Conservation (phyloP, 2,113 vertebrate genomes). For the Hippolais icterina region DNA sequence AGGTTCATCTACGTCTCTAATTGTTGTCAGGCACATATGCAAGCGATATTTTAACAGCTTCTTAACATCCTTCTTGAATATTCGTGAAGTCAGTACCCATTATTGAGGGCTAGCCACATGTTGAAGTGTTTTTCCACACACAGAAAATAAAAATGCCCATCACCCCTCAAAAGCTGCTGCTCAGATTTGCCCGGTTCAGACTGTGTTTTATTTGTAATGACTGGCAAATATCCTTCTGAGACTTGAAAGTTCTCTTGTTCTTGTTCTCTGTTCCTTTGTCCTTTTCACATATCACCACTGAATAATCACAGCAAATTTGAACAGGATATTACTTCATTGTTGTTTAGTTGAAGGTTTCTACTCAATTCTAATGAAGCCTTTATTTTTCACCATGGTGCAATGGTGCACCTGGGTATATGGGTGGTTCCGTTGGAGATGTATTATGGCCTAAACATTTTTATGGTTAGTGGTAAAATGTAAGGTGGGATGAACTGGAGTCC, state of each 20-base stretch:
- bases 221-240: neutral
- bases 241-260: neutral
- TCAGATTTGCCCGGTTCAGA: neutral
- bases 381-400: neutral
- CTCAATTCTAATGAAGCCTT: neutral
- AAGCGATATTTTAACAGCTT: conserved; percentile 20
- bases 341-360: neutral
- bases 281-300: neutral
- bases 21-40: neutral
- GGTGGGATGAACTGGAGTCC: neutral
- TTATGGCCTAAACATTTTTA: neutral
- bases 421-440: neutral
- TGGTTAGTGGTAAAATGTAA: neutral
- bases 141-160: neutral
- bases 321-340: neutral
- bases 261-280: neutral
- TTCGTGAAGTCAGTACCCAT: neutral
- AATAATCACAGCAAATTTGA: neutral
- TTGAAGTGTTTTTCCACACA: neutral
- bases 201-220: neutral
- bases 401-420: neutral
- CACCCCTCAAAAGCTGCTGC: neutral
- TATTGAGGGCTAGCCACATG: neutral
- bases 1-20: neutral
- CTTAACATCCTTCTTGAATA: neutral